Conservation (phyloP, 2,888 invertebrate genomes). For the Hipparchia sbordonii region DNA sequence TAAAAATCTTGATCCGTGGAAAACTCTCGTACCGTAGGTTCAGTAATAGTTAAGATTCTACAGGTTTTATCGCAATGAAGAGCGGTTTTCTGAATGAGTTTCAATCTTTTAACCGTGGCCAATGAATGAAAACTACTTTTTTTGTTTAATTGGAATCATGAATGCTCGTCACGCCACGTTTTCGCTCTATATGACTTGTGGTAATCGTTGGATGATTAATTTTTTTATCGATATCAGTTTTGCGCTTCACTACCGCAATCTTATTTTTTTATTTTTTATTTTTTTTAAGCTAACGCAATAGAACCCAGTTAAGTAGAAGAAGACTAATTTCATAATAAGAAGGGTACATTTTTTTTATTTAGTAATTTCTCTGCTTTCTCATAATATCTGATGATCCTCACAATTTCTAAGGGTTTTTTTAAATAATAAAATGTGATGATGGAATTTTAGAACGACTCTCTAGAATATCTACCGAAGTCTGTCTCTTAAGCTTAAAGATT, state of each 20-base stretch:
- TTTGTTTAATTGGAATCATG: slow-evolving; percentile 8
- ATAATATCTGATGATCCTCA: no score
- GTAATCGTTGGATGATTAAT: background rate
- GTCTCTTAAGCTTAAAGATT: no score
- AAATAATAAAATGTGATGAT: no score
- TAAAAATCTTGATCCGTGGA: slow-evolving; percentile 52
- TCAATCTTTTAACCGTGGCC: slow-evolving; percentile 33
- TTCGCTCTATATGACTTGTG: slow-evolving; percentile 1
- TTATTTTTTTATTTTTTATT: background rate
- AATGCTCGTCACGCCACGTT: slow-evolving; percentile 27
- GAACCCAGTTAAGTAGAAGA: no score
- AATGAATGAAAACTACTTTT: slow-evolving; percentile 32
- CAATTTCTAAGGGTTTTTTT: no score
- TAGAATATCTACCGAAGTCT: no score
- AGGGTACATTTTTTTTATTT: no score
- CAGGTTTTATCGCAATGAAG: slow-evolving; percentile 39
- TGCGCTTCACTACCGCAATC: background rate
- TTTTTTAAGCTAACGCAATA: no score
- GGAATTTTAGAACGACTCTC: no score
- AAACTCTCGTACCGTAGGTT: slow-evolving; percentile 43
- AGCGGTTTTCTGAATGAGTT: slow-evolving; percentile 39
- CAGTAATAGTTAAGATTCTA: slow-evolving; percentile 41
- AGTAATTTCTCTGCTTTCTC: no score
- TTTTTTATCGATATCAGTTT: background rate
- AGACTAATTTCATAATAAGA: no score